Percentiles rank a stretch among this genome's conserved stretches.
Evolutionary conservation across 1,140 invertebrate species (phyloP).

Genomic region (Drosophila dunni): DNA sequence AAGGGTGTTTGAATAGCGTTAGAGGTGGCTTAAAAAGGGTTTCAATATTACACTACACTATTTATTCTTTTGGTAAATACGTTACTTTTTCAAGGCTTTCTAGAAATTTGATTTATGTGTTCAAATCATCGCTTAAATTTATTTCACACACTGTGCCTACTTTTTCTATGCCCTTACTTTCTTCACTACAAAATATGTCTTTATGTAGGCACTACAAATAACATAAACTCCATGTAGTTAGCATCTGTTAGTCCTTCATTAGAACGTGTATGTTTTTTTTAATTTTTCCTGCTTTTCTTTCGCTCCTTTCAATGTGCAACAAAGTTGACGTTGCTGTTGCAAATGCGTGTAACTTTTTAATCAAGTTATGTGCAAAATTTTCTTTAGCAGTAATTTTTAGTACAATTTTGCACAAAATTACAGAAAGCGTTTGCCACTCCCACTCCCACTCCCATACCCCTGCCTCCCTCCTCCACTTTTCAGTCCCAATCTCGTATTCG

Average conservation of each 20-base stretch:
- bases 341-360: slow-evolving; percentile 84
- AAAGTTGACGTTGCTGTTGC: slow-evolving; percentile 60
- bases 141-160: too few species aligned
- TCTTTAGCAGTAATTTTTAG: slow-evolving; percentile 81
- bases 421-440: slow-evolving; percentile 25
- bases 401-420: slow-evolving; percentile 77
- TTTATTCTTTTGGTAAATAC: too few species aligned
- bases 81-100: too few species aligned
- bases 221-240: neutral
- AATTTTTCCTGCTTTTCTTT: slow-evolving; percentile 33
- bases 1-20: too few species aligned
- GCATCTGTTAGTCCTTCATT: neutral
- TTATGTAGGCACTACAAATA: too few species aligned
- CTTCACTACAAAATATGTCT: too few species aligned
- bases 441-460: too few species aligned
- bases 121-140: too few species aligned
- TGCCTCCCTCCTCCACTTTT: neutral
- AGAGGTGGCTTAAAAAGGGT: too few species aligned
- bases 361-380: slow-evolving; percentile 83
- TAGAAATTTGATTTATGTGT: too few species aligned
- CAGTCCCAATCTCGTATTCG: slow-evolving; percentile 22
- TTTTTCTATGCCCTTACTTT: too few species aligned
- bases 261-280: neutral
- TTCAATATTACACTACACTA: too few species aligned
- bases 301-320: slow-evolving; percentile 42